phyloP scores from a whole-genome alignment of 1,140 invertebrate species.

The Pseudomyrmex dendroicus region DNA sequence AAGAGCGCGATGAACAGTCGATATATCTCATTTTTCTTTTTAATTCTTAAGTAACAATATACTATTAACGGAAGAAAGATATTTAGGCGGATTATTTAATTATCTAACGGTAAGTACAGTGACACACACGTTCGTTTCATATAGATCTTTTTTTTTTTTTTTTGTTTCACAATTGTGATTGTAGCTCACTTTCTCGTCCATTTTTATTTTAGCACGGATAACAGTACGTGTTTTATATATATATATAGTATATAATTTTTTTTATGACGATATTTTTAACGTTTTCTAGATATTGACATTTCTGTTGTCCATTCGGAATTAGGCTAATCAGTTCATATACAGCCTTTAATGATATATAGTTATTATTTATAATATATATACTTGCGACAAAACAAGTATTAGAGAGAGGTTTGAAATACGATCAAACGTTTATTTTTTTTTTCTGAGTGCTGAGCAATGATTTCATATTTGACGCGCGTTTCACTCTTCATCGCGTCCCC shows the following conservation, averaged over 20 bases:
- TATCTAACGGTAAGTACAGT: constrained; percentile 71
- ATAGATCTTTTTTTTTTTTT: constrained; percentile 52
- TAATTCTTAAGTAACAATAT: constrained; percentile 74
- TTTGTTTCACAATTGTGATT: constrained; percentile 54
- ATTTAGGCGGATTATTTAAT: constrained; percentile 67
- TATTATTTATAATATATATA: constrained; percentile 9
- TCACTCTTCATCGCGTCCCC: background rate
- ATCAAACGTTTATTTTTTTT: background rate
- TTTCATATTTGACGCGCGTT: background rate
- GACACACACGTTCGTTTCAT: constrained; percentile 69
- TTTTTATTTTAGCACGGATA: constrained; percentile 70
- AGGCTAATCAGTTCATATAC: constrained; percentile 1
- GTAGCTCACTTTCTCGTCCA: constrained; percentile 47
- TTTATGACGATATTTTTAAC: background rate
- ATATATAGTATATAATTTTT: background rate
- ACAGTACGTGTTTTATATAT: constrained; percentile 40
- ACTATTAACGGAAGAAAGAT: constrained; percentile 59
- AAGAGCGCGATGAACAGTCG: constrained; percentile 44
- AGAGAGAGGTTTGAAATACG: background rate
- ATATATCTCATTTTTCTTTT: constrained; percentile 63
- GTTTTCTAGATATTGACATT: constrained; percentile 13
- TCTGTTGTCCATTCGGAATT: constrained; percentile 26
- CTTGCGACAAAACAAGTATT: background rate
- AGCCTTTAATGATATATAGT: background rate
- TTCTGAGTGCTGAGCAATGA: background rate